These are phyloP conservation scores for Anas bahamensis DNA, from an alignment of 2,797 vertebrate species.

Conservation along the genomic window DNA sequence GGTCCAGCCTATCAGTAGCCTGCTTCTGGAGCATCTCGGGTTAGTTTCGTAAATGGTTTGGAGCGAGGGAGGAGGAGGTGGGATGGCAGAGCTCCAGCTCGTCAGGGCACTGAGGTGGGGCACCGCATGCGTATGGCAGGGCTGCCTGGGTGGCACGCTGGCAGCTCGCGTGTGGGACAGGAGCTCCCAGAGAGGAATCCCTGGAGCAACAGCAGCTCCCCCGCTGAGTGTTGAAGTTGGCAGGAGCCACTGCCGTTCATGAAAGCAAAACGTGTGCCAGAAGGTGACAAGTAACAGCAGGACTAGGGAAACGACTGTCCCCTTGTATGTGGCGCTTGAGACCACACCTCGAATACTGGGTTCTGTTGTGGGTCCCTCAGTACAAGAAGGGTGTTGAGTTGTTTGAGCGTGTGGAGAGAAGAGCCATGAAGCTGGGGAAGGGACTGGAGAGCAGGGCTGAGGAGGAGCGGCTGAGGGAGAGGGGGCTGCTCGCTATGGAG, in stretches of 20 bases:
- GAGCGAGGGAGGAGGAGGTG: background rate
- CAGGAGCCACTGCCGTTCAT: background rate
- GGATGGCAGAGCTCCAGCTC: background rate
- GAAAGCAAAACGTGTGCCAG: background rate
- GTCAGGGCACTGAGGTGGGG: background rate
- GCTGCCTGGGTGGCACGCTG: background rate
- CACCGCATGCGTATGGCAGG: no score
- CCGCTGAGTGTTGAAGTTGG: background rate
- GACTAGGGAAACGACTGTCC: background rate
- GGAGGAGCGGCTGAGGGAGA: background rate
- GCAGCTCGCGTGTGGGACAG: accelerated
- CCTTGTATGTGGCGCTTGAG: background rate
- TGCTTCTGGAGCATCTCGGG: background rate
- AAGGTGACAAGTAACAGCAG: background rate
- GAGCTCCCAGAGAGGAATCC: background rate
- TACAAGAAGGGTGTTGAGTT: background rate
- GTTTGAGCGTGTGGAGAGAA: background rate
- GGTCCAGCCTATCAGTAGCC: background rate
- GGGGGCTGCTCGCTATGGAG: no score
- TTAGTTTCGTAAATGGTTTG: background rate
- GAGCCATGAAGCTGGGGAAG: background rate
- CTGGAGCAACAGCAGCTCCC: background rate
- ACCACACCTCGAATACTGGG: background rate
- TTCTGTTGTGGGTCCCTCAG: background rate
- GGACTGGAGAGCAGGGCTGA: background rate